A percentile compares a stretch with the other conserved stretches of the same genome.
Conservation (phyloP, 2,797 vertebrate species). For the Cuculus canorus region DNA sequence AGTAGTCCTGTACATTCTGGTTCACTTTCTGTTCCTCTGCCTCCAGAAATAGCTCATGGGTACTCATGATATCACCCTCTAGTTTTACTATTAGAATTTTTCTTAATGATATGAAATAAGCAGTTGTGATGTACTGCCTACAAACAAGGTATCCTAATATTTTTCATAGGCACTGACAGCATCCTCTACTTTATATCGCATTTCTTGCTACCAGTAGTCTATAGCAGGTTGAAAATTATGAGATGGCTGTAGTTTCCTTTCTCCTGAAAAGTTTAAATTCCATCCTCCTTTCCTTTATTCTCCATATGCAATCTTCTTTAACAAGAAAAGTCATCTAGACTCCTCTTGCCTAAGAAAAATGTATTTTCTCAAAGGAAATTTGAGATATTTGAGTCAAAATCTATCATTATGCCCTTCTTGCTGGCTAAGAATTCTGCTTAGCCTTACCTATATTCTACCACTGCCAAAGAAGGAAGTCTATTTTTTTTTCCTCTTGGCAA, state of each 20-base stretch:
- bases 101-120: not conserved
- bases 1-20: not conserved
- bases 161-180: not conserved
- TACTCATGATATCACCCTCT: not conserved
- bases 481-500: slow-evolving; percentile 69
- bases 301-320: not conserved
- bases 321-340: not conserved
- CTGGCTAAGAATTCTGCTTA: slow-evolving; percentile 29
- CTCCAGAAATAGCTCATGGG: not conserved
- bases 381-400: not conserved
- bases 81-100: not conserved
- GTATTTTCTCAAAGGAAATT: not conserved
- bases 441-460: slow-evolving; percentile 65
- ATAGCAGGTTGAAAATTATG: not conserved
- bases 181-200: not conserved
- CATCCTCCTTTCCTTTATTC: not conserved
- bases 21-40: not conserved
- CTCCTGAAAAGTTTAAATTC: not conserved
- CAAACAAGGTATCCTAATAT: not conserved
- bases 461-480: slow-evolving; percentile 67
- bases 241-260: not conserved
- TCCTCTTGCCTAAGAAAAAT: not conserved
- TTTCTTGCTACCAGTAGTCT: not conserved
- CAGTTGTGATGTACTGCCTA: not conserved
- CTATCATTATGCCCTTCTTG: not conserved